Evolutionary conservation across 2,888 invertebrate species (phyloP), one percentile per base, ranked within the genome.

Genomic region (Pardosa pseudoannulata): DNA sequence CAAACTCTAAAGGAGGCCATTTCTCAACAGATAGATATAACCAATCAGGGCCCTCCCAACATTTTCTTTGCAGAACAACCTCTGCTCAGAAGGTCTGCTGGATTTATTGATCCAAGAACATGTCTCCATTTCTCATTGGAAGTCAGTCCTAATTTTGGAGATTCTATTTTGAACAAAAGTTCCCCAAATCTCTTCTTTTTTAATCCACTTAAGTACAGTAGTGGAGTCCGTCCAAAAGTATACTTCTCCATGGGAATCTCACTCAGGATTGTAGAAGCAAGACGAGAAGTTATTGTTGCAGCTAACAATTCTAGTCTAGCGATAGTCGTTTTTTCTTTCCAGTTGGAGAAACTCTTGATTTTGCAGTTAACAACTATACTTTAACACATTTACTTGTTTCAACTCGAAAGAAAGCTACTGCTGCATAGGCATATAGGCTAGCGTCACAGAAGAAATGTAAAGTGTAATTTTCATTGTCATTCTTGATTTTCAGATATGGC

Each of bases 11-110:
- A 50, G 16, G 23, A 50, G 50, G 50, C 50, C 50, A 16, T 1
- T 16, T 19, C 9, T 50, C 1, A 19, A 16, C 9, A 7, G 23
- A n/a, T n/a, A 50, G 23, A 50, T 50, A 50, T n/a, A 50, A n/a
- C n/a, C n/a, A 50, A 16, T 1, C 0, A 1, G n/a, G 50, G 16
- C 11, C 50, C n/a, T n/a, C n/a, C n/a, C n/a, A n/a, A n/a, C n/a
- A n/a, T n/a, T n/a, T n/a, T n/a, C n/a, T 50, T 50, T 50, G 50
- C n/a, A 50, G 23, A 50, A 50, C 50, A 50, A 50, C 16, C 50
- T 50, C 1, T 50, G n/a, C 5, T 50, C n/a, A n/a, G n/a, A n/a
- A n/a, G n/a, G n/a, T n/a, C n/a, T n/a, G n/a, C n/a, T n/a, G n/a
- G n/a, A n/a, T 16, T 16, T 6, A 11, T 16, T 16, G 50, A n/a